Conservation (phyloP, 2,113 vertebrate species). For the Manacus vitellinus region DNA sequence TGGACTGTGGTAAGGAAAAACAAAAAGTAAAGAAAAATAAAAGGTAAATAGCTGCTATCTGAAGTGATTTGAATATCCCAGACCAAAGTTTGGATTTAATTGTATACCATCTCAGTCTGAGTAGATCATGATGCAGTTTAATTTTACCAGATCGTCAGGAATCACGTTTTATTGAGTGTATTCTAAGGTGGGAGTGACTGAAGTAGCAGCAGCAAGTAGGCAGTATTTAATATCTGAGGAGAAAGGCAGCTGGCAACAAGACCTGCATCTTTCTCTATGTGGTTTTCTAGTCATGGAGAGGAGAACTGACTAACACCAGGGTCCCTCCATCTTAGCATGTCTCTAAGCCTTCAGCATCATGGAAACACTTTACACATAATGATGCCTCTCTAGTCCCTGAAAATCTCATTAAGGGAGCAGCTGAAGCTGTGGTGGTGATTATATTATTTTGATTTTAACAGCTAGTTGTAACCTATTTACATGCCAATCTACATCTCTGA, state of each 20-base stretch:
- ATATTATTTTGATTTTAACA: not conserved
- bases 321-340: not conserved
- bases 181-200: not conserved
- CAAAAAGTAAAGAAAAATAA: not conserved
- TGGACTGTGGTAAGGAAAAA: not conserved
- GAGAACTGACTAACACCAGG: not conserved
- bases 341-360: not conserved
- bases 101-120: not conserved
- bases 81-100: not conserved
- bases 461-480: not conserved
- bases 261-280: not conserved
- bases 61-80: not conserved
- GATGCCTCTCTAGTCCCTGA: not conserved
- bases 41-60: not conserved
- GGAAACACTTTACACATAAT: not conserved
- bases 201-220: not conserved
- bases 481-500: not conserved
- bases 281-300: not conserved
- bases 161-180: not conserved
- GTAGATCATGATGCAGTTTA: not conserved
- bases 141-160: not conserved
- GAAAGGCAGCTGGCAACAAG: not conserved
- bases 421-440: not conserved
- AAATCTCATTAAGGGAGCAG: not conserved
- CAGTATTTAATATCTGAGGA: not conserved